Evolutionary conservation across 2,113 vertebrate genomes (phyloP).

Genomic region (Pachycephala philippinensis): DNA sequence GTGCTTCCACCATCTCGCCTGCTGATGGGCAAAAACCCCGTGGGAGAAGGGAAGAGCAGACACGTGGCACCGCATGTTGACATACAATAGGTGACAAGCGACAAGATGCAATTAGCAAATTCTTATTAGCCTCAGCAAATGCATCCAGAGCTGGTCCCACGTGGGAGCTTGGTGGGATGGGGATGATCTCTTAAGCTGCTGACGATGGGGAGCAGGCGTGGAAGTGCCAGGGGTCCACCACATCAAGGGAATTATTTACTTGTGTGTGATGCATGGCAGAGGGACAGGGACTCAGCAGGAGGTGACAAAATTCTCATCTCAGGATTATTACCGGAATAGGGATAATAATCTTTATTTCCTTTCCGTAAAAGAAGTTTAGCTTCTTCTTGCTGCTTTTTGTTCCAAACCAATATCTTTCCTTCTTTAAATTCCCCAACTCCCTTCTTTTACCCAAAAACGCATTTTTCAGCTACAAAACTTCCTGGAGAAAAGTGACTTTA

Average conservation of each 20-base stretch:
- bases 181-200: background rate
- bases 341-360: background rate
- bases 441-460: background rate
- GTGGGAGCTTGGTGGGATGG: background rate
- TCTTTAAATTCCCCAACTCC: background rate
- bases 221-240: background rate
- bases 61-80: rapidly evolving
- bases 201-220: rapidly evolving
- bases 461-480: background rate
- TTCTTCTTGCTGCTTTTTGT: background rate
- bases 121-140: rapidly evolving
- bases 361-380: background rate
- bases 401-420: background rate
- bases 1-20: background rate
- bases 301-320: background rate
- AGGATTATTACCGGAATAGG: rapidly evolving
- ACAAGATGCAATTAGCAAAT: background rate
- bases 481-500: background rate
- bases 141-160: rapidly evolving
- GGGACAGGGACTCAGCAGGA: background rate
- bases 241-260: background rate
- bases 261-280: rapidly evolving
- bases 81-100: background rate
- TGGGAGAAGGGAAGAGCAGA: background rate
- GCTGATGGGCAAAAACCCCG: background rate